Evolutionary conservation across 2,797 vertebrate genomes (phyloP).

Genomic region (Oreortyx pictus): DNA sequence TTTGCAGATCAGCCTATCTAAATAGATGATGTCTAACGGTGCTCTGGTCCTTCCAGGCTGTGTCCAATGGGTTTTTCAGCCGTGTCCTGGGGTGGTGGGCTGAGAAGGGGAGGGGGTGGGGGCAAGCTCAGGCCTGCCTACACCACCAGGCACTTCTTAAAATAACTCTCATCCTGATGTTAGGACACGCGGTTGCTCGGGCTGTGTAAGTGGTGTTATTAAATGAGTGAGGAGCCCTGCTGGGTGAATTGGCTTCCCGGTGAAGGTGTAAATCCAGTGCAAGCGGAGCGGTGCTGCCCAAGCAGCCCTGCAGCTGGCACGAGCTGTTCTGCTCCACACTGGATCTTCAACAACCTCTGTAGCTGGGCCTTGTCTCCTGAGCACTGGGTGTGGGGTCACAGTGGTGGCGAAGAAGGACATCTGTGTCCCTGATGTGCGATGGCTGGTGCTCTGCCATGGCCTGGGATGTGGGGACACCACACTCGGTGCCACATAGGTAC

Average conservation of each 20-base stretch:
- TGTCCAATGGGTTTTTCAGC: not conserved
- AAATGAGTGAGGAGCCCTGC: constrained; percentile 12
- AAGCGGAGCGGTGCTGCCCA: not conserved
- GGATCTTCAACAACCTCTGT: not conserved
- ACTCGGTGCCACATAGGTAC: accelerated
- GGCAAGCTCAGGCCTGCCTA: not conserved
- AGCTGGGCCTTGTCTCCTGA: not conserved
- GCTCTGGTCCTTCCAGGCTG: accelerated
- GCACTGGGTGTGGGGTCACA: not conserved
- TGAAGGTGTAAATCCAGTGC: constrained; percentile 56
- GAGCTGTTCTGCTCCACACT: not conserved
- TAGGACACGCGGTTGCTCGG: not conserved
- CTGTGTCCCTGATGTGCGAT: accelerated
- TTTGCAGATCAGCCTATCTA: not conserved
- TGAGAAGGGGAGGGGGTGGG: not conserved
- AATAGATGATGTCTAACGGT: not conserved
- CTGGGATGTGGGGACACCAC: accelerated
- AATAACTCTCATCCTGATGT: not conserved
- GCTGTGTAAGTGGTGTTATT: constrained; percentile 19
- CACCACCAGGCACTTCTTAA: not conserved
- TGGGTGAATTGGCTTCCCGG: constrained; percentile 63
- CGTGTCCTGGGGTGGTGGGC: accelerated
- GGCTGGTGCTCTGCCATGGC: not conserved
- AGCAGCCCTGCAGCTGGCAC: not conserved
- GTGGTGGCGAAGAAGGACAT: not conserved